A percentile compares a stretch with the other conserved stretches of the same genome.
phyloP scores from a whole-genome alignment of 2,888 invertebrate species.

The Mechanitis messenoides region DNA sequence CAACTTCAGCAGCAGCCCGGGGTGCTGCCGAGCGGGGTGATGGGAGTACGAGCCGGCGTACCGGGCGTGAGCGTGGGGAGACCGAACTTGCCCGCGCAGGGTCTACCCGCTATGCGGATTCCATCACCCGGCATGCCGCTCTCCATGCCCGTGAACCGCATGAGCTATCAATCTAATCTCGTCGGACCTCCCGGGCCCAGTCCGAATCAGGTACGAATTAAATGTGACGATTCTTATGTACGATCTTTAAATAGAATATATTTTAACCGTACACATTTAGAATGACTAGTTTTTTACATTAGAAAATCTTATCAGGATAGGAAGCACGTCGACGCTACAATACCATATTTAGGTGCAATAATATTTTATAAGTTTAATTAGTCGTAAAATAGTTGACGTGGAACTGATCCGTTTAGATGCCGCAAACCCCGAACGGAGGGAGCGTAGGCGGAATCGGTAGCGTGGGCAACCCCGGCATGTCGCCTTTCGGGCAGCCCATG shows the following conservation, averaged over 20 bases:
- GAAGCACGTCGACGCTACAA: too few relatives aligned
- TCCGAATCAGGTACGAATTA: conserved; percentile 75
- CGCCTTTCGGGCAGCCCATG: conserved; percentile 82
- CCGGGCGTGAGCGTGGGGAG: conserved; percentile 35
- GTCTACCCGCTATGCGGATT: conserved; percentile 76
- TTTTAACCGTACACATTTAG: too few relatives aligned
- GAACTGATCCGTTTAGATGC: conserved; percentile 45
- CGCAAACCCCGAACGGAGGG: conserved; percentile 75
- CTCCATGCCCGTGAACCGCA: conserved; percentile 58
- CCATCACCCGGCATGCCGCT: conserved; percentile 81
- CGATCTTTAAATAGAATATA: too few relatives aligned
- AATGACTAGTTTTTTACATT: too few relatives aligned
- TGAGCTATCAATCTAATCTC: conserved; percentile 76
- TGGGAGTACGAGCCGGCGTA: conserved; percentile 44
- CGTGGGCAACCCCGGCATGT: conserved; percentile 80
- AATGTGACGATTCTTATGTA: neutral
- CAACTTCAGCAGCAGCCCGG: conserved; percentile 61
- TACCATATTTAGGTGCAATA: neutral
- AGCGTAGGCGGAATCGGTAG: conserved; percentile 66
- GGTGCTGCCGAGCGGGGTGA: conserved; percentile 44
- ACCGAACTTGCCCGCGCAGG: conserved; percentile 40
- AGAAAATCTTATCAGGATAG: too few relatives aligned
- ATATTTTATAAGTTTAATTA: neutral
- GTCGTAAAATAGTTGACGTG: neutral
- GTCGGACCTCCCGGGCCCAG: conserved; percentile 88